Conservation (phyloP, 2,797 vertebrate genomes). For the Glyptemys insculpta region DNA sequence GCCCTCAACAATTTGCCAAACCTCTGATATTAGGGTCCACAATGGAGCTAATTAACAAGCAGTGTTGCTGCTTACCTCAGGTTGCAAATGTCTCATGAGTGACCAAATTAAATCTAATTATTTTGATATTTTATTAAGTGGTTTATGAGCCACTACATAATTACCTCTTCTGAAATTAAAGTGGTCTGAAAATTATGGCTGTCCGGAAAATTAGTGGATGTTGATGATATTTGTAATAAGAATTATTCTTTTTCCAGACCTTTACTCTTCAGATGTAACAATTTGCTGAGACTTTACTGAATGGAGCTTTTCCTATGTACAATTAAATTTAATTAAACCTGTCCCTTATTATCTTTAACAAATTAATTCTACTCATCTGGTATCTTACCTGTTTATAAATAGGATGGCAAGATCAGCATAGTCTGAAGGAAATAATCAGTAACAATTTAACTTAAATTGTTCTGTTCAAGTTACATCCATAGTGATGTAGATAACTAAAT, state of each 20-base stretch:
- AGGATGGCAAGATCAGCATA: slow-evolving; percentile 46
- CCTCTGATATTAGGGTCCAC: slow-evolving; percentile 18
- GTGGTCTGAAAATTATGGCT: slow-evolving; percentile 45
- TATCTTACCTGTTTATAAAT: slow-evolving; percentile 57
- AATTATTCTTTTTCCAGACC: neutral
- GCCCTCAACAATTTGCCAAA: slow-evolving; percentile 57
- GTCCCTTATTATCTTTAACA: slow-evolving; percentile 52
- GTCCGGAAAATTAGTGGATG: slow-evolving; percentile 36
- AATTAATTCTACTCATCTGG: slow-evolving; percentile 64
- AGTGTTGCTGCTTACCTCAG: slow-evolving; percentile 52
- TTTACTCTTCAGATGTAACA: slow-evolving; percentile 22
- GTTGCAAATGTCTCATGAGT: slow-evolving; percentile 34
- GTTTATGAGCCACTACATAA: slow-evolving; percentile 43
- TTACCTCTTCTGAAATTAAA: slow-evolving; percentile 37
- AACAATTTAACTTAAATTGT: slow-evolving; percentile 68
- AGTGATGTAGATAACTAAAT: slow-evolving; percentile 60
- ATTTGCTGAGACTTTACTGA: slow-evolving; percentile 36
- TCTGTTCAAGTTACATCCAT: slow-evolving; percentile 56
- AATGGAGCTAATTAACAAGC: slow-evolving; percentile 45
- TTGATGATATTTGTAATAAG: slow-evolving; percentile 44
- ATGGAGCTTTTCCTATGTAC: slow-evolving; percentile 56
- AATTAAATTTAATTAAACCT: slow-evolving; percentile 69
- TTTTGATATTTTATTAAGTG: slow-evolving; percentile 69
- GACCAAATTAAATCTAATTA: slow-evolving; percentile 72
- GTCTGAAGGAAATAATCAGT: slow-evolving; percentile 67